Percentiles rank a stretch among this genome's conserved stretches.
Conservation (phyloP, 2,888 invertebrate genomes). For the Neoscelio sp. region DNA sequence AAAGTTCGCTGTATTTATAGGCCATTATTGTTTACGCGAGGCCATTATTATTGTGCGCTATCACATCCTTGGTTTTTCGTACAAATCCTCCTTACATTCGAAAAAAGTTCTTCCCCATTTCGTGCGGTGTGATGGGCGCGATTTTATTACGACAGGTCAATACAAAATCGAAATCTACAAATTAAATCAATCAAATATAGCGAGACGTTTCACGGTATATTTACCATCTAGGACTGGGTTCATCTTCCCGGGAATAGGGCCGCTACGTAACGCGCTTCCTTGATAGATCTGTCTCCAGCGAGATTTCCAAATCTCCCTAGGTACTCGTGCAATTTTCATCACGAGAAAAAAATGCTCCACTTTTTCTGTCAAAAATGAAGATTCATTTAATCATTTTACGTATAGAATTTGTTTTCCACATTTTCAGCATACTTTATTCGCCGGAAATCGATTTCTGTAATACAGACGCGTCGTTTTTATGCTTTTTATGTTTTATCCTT, state of each 20-base stretch:
- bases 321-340: slow-evolving; percentile 54
- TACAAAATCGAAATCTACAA: slow-evolving; percentile 76
- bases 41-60: slow-evolving; percentile 12
- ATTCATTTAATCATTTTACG: slow-evolving; percentile 55
- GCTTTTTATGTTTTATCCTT: slow-evolving; percentile 32
- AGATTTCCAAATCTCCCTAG: slow-evolving; percentile 74
- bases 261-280: slow-evolving; percentile 15
- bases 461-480: slow-evolving; percentile 38
- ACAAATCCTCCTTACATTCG: slow-evolving; percentile 29
- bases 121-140: slow-evolving; percentile 10
- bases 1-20: slow-evolving; percentile 37
- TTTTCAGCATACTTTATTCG: slow-evolving; percentile 58
- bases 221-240: slow-evolving; percentile 75
- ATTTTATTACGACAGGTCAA: slow-evolving; percentile 62
- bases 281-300: slow-evolving; percentile 69
- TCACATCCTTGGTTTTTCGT: slow-evolving; percentile 18
- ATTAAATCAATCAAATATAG: slow-evolving; percentile 79
- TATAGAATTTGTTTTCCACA: slow-evolving; percentile 52
- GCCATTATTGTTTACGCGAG: slow-evolving; percentile 50
- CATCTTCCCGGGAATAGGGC: slow-evolving; percentile 72
- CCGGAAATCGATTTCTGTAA: slow-evolving; percentile 46
- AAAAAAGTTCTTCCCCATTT: slow-evolving; percentile 23
- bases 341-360: slow-evolving; percentile 46
- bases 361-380: slow-evolving; percentile 45
- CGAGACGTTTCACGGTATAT: slow-evolving; percentile 68